A percentile compares a stretch with the other conserved stretches of the same genome.
Evolutionary conservation across 64 coral and sea anemone genomes (phyloP).

Genomic region (Montipora sp.): DNA sequence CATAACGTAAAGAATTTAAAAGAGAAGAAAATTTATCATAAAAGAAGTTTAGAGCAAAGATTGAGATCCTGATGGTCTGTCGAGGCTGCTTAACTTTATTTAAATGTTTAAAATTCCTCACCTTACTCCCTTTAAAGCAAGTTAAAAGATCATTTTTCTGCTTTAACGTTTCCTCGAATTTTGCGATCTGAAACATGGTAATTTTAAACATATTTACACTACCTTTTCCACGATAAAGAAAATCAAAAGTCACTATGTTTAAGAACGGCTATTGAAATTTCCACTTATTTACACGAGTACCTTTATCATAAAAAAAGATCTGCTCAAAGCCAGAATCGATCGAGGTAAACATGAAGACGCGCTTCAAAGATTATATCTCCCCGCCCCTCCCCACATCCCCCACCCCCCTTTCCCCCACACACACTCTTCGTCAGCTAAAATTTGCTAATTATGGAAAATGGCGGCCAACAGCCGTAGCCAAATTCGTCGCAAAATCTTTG

Average conservation of each 20-base stretch:
- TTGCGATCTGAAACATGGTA: constrained; percentile 55
- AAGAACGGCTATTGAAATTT: neutral
- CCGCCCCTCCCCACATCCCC: too few species aligned
- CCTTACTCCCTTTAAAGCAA: constrained; percentile 59
- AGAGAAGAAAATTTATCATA: too few species aligned
- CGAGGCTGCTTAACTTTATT: too few species aligned
- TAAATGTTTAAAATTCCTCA: neutral
- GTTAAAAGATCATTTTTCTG: constrained; percentile 66
- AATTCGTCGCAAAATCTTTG: too few species aligned
- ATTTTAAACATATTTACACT: neutral
- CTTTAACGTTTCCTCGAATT: constrained; percentile 70
- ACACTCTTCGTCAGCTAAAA: too few species aligned
- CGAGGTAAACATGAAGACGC: neutral
- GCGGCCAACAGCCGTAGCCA: too few species aligned
- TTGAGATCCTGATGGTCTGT: neutral
- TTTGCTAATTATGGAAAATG: too few species aligned
- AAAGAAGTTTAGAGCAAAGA: neutral
- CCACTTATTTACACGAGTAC: neutral
- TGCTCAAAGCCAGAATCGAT: neutral
- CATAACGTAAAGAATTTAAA: too few species aligned
- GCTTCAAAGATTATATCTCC: too few species aligned
- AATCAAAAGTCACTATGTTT: too few species aligned
- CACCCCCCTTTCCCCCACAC: too few species aligned
- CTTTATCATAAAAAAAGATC: neutral
- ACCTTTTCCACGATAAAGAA: neutral